Percentiles rank a stretch among this genome's conserved stretches.
phyloP scores from a whole-genome alignment of 2,888 invertebrate genomes.

The Linnaemya tessellans region DNA sequence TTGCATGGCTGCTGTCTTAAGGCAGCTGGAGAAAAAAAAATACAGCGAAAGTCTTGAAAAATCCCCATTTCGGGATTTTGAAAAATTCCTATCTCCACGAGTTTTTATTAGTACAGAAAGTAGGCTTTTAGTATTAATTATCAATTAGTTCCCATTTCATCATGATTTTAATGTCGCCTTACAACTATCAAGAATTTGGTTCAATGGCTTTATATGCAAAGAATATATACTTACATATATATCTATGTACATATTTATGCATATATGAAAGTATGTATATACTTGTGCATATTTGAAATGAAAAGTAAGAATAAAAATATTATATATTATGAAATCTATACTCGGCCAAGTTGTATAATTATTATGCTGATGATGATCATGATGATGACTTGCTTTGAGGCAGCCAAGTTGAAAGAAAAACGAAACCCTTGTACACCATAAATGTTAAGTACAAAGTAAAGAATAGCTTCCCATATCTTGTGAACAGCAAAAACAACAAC shows the following conservation, averaged over 20 bases:
- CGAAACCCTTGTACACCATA: conserved; percentile 24
- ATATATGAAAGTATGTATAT: too few species aligned
- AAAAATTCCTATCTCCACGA: too few species aligned
- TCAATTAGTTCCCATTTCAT: too few species aligned
- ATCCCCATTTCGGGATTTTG: too few species aligned
- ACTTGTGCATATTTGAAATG: conserved; percentile 11
- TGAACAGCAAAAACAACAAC: conserved; percentile 24
- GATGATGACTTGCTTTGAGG: conserved; percentile 36
- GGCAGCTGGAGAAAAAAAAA: too few species aligned
- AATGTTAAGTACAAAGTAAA: conserved; percentile 38
- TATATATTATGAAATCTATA: conserved; percentile 42
- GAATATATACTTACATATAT: too few species aligned
- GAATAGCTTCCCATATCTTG: conserved; percentile 45
- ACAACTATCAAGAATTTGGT: conserved; percentile 22
- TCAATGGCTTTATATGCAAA: conserved; percentile 27
- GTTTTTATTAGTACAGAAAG: too few species aligned
- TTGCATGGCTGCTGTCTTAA: too few species aligned
- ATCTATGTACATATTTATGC: background rate
- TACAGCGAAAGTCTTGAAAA: too few species aligned
- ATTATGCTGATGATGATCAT: conserved; percentile 4
- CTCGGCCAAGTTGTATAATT: conserved; percentile 3
- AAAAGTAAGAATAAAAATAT: conserved; percentile 25
- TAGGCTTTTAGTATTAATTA: too few species aligned
- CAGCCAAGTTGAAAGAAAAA: conserved; percentile 4
- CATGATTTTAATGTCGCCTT: background rate